phyloP scores from a whole-genome alignment of 2,888 invertebrate species.

The Zaprionus obscuricornis region DNA sequence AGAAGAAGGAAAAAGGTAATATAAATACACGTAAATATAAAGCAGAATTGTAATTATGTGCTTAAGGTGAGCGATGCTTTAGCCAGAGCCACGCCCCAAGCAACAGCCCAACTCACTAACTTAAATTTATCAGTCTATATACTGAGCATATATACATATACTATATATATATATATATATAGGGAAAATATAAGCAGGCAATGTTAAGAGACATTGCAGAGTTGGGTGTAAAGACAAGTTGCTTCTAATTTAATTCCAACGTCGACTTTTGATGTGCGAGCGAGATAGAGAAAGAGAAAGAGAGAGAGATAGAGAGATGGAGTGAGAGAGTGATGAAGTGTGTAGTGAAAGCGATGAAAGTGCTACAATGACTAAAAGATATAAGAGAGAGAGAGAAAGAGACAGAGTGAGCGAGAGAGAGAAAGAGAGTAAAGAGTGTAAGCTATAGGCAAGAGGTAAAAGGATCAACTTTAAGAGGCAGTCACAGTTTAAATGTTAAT shows the following conservation, averaged over 20 bases:
- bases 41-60: slow-evolving; percentile 78
- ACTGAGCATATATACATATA: not conserved
- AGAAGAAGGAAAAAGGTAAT: slow-evolving; percentile 69
- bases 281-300: not conserved
- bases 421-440: too few relatives aligned
- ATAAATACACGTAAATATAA: slow-evolving; percentile 76
- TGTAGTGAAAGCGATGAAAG: not conserved
- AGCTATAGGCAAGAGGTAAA: not conserved
- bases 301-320: not conserved
- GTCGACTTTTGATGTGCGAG: slow-evolving; percentile 33
- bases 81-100: slow-evolving; percentile 16
- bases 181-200: slow-evolving; percentile 14
- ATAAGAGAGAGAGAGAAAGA: not conserved
- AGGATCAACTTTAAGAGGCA: slow-evolving; percentile 10
- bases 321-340: not conserved
- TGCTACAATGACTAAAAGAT: not conserved
- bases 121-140: slow-evolving; percentile 9
- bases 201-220: slow-evolving; percentile 4
- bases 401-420: too few relatives aligned
- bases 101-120: not conserved
- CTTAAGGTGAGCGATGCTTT: slow-evolving; percentile 72
- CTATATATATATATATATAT: not conserved
- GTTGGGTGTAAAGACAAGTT: slow-evolving; percentile 59
- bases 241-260: slow-evolving; percentile 61
- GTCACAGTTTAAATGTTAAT: slow-evolving; percentile 20